phyloP scores from a whole-genome alignment of 1,140 invertebrate species.

The Drosophila equinoxialis region DNA sequence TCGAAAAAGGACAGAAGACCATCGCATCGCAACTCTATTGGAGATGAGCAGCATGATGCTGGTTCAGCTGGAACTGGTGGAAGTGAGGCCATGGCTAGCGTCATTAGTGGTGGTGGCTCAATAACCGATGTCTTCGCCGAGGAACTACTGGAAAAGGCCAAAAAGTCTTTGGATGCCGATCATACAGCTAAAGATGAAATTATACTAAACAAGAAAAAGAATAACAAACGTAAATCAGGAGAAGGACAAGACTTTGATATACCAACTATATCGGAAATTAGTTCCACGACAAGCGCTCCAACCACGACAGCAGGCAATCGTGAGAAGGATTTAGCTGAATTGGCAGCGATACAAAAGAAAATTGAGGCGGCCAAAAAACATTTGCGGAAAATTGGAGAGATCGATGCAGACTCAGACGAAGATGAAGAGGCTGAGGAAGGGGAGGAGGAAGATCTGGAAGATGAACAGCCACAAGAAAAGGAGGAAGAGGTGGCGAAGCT shows the following conservation, averaged over 20 bases:
- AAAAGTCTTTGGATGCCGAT: constrained; percentile 69
- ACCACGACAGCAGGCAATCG: constrained; percentile 58
- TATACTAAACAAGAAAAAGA: constrained; percentile 70
- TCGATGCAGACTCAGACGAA: constrained; percentile 82
- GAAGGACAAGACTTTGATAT: constrained; percentile 82
- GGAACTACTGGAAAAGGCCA: constrained; percentile 83
- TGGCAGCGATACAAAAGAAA: constrained; percentile 81
- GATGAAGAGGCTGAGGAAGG: constrained; percentile 46
- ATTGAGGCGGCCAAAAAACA: constrained; percentile 84
- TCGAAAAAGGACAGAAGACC: constrained; percentile 58
- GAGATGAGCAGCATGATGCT: constrained; percentile 58
- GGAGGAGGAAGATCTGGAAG: constrained; percentile 76
- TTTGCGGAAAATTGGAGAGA: constrained; percentile 79
- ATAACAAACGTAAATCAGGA: constrained; percentile 64
- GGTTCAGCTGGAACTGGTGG: constrained; percentile 34
- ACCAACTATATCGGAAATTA: constrained; percentile 83
- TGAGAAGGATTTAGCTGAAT: constrained; percentile 76
- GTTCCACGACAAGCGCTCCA: constrained; percentile 52
- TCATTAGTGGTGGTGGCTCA: constrained; percentile 80
- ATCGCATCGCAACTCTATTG: constrained; percentile 79
- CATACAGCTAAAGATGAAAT: constrained; percentile 61
- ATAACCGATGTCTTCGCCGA: constrained; percentile 86
- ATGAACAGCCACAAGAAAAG: constrained; percentile 24
- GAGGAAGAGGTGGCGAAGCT: constrained; percentile 84
- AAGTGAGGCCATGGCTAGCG: constrained; percentile 59